These are phyloP conservation scores for Erebia epiphron DNA, from an alignment of 2,888 invertebrate species.

Conservation along the genomic window DNA sequence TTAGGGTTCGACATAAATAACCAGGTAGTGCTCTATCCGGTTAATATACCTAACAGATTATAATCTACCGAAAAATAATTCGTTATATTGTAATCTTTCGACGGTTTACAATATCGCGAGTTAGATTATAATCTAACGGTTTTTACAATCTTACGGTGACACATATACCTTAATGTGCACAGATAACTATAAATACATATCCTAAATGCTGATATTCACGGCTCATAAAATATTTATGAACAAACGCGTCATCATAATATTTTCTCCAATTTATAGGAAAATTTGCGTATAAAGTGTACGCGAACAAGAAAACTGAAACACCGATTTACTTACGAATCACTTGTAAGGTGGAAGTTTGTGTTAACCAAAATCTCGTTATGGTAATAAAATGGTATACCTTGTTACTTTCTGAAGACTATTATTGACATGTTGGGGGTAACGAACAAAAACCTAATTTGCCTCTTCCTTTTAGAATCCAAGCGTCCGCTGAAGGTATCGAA, in stretches of 20 bases:
- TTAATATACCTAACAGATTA: too few species aligned
- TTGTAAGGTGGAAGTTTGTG: neutral
- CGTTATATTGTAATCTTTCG: too few species aligned
- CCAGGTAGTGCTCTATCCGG: too few species aligned
- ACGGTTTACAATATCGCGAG: too few species aligned
- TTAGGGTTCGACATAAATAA: too few species aligned
- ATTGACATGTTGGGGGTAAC: constrained; percentile 19
- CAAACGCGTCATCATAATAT: constrained; percentile 1
- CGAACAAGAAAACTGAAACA: constrained; percentile 7
- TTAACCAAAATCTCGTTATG: neutral
- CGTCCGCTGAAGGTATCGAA: constrained; percentile 7
- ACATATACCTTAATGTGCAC: neutral
- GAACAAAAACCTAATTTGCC: constrained; percentile 40
- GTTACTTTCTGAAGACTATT: constrained; percentile 18
- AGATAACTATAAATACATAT: neutral
- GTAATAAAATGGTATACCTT: constrained; percentile 3
- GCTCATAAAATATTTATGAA: constrained; percentile 11
- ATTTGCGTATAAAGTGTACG: constrained; percentile 7
- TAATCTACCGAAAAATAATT: too few species aligned
- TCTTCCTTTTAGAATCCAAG: constrained; percentile 29
- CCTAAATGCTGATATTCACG: neutral
- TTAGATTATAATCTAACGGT: too few species aligned
- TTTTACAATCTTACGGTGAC: too few species aligned
- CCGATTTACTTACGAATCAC: constrained; percentile 1
- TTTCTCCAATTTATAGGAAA: constrained; percentile 9